Base-by-base conservation (phyloP, 2,113 vertebrate species). In the Pseudorhombus dupliciocellatus region DNA sequence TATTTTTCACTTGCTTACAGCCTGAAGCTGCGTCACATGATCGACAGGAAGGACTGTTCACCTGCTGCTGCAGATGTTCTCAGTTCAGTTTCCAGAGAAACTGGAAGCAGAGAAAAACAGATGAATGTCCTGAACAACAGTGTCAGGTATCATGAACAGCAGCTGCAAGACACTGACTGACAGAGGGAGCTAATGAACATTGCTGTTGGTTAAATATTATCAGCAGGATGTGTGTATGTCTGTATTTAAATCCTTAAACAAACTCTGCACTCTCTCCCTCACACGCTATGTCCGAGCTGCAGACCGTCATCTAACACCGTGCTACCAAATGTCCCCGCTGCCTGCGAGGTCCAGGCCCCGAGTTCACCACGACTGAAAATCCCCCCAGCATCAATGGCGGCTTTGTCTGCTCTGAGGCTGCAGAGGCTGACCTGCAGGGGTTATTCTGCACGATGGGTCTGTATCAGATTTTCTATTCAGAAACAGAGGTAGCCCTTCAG, bases 321-420 rank as follows among this genome's bases (percentile, higher is more conserved):
- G 9, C 44, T 84, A 77, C 86, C 74, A 64, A 80, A 90, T 90
- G 83, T 88, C 84, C 42, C 56, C 4, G 62, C 60, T 37, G 71
- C 46, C 69, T 9, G 70, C 31, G 46, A 66, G 40, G 1, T 62
- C 61, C 34, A 12, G 16, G 37, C 53, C 57, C n/a, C 0, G 25
- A 50, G 48, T 14, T 12, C 48, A 9, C 48, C 25, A 12, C 50
- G 12, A 55, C 56, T 11, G 46, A 18, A 63, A 68, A 54, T 7
- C 9, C 24, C 4, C 30, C 1, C 12, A 54, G 70, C 75, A 57
- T 86, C 79, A 86, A 84, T 60, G 83, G 21, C 51, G 0, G 4
- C 81, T 55, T 77, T 90, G 87, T 88, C 53, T 1, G 30, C 30
- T 51, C 20, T 7, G 26, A 52, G 25, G 44, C 10, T 0, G 31